Conservation (phyloP, 2,113 vertebrate species). For the Phyllostomus hastatus region DNA sequence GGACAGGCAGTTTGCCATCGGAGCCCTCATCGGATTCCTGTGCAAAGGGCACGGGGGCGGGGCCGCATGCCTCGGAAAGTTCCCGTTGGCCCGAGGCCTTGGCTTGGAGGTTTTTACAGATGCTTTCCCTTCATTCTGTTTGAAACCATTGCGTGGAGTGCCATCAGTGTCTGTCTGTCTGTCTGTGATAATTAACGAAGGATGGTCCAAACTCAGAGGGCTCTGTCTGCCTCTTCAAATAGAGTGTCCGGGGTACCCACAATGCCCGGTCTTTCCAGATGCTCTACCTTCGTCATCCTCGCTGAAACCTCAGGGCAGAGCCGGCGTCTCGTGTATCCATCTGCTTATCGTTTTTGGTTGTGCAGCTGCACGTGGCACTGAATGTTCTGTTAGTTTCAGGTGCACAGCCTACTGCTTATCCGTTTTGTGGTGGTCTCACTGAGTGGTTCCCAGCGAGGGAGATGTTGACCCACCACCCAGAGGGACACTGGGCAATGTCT, state of each 20-base stretch:
- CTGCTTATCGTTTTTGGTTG: background rate
- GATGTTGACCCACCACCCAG: background rate
- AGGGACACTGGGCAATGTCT: background rate
- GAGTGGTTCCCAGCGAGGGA: background rate
- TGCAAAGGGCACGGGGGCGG: background rate
- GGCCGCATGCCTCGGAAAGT: too few relatives aligned
- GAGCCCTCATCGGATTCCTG: background rate
- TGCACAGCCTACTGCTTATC: background rate
- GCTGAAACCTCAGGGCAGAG: background rate
- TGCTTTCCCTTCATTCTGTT: background rate
- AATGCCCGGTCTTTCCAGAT: background rate
- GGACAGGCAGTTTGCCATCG: background rate
- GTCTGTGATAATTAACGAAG: background rate
- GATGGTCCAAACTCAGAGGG: background rate
- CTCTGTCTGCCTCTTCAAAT: background rate
- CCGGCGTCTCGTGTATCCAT: background rate
- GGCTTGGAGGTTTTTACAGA: background rate
- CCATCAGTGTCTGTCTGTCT: background rate
- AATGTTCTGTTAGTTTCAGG: fast-evolving
- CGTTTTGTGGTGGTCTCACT: background rate
- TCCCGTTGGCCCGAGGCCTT: background rate
- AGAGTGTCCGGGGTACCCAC: background rate
- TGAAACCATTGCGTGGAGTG: background rate
- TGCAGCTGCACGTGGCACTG: too few relatives aligned
- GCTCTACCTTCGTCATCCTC: background rate